Evolutionary conservation across 2,797 vertebrate species (phyloP).

Genomic region (Australoheros facetus): DNA sequence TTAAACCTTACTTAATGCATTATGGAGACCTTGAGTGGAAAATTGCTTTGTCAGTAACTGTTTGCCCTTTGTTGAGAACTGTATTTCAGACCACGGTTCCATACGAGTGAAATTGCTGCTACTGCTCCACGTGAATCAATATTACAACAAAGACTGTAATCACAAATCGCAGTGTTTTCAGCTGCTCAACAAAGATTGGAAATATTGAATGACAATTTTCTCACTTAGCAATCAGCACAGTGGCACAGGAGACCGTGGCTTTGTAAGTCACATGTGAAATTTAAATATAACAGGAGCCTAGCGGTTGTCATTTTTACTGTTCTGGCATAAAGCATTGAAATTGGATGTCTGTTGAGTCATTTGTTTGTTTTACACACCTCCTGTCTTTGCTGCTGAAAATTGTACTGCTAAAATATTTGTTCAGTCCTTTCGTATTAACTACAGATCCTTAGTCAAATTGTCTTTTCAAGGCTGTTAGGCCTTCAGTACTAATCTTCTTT

Average conservation of each 20-base stretch:
- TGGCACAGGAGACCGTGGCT: constrained; percentile 23
- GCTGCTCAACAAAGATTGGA: constrained; percentile 39
- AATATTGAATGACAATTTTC: constrained; percentile 52
- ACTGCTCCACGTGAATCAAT: constrained; percentile 57
- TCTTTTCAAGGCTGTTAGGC: constrained; percentile 10
- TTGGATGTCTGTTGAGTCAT: constrained; percentile 64
- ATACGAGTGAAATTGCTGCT: constrained; percentile 43
- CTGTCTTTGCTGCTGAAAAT: constrained; percentile 30
- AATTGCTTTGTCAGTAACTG: constrained; percentile 70
- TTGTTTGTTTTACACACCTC: constrained; percentile 65
- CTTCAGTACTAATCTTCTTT: neutral
- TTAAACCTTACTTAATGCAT: constrained; percentile 57
- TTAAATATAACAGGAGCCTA: constrained; percentile 41
- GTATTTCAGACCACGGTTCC: constrained; percentile 59
- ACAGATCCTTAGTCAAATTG: constrained; percentile 29
- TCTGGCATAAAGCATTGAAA: constrained; percentile 67
- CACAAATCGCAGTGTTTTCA: constrained; percentile 60
- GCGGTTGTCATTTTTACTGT: constrained; percentile 69
- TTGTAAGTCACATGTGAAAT: constrained; percentile 44
- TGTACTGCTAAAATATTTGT: constrained; percentile 47
- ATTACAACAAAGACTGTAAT: constrained; percentile 56
- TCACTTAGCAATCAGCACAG: constrained; percentile 41
- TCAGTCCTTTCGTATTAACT: constrained; percentile 48
- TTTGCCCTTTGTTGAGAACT: constrained; percentile 68
- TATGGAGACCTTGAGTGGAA: constrained; percentile 65